These are phyloP conservation scores for Leptopilina myrica DNA, from an alignment of 2,888 invertebrate genomes.

Conservation along the genomic window DNA sequence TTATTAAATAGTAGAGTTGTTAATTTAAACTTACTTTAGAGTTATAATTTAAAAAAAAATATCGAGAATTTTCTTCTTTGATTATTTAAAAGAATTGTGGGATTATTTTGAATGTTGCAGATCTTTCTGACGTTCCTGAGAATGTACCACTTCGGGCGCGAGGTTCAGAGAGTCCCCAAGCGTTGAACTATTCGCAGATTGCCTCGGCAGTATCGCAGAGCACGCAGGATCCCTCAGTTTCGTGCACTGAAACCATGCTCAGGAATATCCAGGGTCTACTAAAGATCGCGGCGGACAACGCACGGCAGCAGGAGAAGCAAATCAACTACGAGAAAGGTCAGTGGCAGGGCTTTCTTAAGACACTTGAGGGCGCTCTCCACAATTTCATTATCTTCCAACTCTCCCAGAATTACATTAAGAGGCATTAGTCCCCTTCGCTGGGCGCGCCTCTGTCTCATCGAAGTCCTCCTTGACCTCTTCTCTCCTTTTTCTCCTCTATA, in stretches of 20 bases:
- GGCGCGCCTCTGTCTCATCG: slow-evolving; percentile 41
- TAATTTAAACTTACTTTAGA: too few relatives aligned
- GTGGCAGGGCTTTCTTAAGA: slow-evolving; percentile 76
- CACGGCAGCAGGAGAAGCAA: slow-evolving; percentile 96
- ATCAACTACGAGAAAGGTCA: slow-evolving; percentile 98
- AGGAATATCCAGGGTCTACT: slow-evolving; percentile 97
- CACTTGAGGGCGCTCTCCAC: slow-evolving; percentile 75
- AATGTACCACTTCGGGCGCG: slow-evolving; percentile 82
- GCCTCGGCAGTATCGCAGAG: slow-evolving; percentile 80
- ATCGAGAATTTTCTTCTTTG: too few relatives aligned
- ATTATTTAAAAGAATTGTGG: too few relatives aligned
- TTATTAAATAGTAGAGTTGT: too few relatives aligned
- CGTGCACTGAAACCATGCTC: slow-evolving; percentile 94
- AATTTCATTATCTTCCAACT: slow-evolving; percentile 76
- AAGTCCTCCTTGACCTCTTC: slow-evolving; percentile 41
- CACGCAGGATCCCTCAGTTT: slow-evolving; percentile 82
- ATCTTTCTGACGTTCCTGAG: slow-evolving; percentile 86
- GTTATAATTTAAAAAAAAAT: too few relatives aligned
- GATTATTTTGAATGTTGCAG: slow-evolving; percentile 76
- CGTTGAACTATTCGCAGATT: slow-evolving; percentile 89
- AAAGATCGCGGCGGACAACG: slow-evolving; percentile 98
- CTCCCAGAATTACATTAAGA: slow-evolving; percentile 73
- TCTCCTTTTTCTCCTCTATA: slow-evolving; percentile 32
- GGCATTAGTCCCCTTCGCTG: slow-evolving; percentile 63
- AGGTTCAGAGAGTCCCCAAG: slow-evolving; percentile 80